Evolutionary conservation across 2,888 invertebrate species (phyloP).

Genomic region (Eulithis testata): DNA sequence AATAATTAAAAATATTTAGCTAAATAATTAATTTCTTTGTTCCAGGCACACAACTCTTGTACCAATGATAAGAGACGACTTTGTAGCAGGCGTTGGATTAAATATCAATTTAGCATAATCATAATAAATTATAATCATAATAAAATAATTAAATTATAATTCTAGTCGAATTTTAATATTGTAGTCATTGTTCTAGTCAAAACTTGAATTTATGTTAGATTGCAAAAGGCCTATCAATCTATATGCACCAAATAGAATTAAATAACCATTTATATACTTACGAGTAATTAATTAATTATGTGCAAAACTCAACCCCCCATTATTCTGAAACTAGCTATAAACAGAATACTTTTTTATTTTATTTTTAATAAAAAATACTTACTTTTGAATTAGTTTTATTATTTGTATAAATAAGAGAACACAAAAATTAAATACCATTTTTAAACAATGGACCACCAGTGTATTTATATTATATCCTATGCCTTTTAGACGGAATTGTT

Average conservation of each 20-base stretch:
- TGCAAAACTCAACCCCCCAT: too few relatives aligned
- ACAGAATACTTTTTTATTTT: too few relatives aligned
- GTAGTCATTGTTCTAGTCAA: slow-evolving; percentile 44
- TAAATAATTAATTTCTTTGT: slow-evolving; percentile 48
- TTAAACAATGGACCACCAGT: slow-evolving; percentile 68
- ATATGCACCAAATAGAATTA: slow-evolving; percentile 27
- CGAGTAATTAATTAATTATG: background rate
- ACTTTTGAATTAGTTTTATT: too few relatives aligned
- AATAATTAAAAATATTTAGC: too few relatives aligned
- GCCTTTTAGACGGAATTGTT: slow-evolving; percentile 69
- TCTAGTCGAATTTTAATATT: slow-evolving; percentile 46
- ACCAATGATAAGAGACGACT: slow-evolving; percentile 87
- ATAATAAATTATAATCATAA: slow-evolving; percentile 27
- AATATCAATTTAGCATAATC: slow-evolving; percentile 83
- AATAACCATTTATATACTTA: slow-evolving; percentile 1
- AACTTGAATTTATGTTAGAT: slow-evolving; percentile 31
- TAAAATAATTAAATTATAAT: slow-evolving; percentile 27
- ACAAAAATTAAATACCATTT: slow-evolving; percentile 30
- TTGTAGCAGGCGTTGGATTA: slow-evolving; percentile 86
- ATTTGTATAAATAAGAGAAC: slow-evolving; percentile 2
- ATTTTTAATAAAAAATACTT: too few relatives aligned
- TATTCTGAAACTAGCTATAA: too few relatives aligned
- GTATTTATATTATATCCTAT: slow-evolving; percentile 65
- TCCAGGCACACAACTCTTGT: slow-evolving; percentile 87
- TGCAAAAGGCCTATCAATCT: slow-evolving; percentile 26